phyloP scores from a whole-genome alignment of 2,113 vertebrate species.

The Pygoscelis antarcticus region DNA sequence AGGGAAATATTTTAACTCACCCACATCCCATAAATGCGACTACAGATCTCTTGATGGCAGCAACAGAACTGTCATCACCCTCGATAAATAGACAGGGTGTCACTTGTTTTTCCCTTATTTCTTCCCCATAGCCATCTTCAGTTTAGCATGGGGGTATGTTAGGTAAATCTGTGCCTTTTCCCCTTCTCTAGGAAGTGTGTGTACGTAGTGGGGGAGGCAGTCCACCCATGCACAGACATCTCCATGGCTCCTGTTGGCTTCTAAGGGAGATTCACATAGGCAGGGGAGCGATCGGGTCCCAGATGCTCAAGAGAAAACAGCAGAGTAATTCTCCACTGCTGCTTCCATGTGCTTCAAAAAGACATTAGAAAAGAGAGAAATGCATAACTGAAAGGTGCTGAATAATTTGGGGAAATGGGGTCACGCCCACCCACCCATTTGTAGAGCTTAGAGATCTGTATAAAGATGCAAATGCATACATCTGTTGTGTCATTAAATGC shows the following conservation, averaged over 20 bases:
- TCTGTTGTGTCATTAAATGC: conserved; percentile 70
- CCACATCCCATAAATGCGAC: background rate
- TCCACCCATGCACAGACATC: background rate
- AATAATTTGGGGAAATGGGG: conserved; percentile 65
- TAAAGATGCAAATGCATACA: conserved; percentile 70
- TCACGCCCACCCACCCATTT: conserved; percentile 60
- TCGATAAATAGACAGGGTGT: background rate
- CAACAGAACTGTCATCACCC: conserved; percentile 10
- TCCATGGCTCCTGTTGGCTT: background rate
- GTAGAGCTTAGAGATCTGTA: conserved; percentile 62
- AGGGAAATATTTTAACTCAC: conserved; percentile 33
- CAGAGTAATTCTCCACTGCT: background rate
- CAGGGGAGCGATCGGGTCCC: background rate
- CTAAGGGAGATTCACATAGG: background rate
- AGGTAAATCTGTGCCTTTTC: background rate
- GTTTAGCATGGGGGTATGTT: background rate
- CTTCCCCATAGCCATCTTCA: background rate
- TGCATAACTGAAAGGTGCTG: conserved; percentile 55
- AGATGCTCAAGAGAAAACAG: background rate
- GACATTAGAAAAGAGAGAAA: conserved; percentile 21
- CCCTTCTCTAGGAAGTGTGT: background rate
- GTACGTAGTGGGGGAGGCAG: background rate
- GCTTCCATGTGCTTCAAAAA: conserved; percentile 8
- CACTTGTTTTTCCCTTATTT: background rate
- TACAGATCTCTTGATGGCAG: conserved; percentile 13